Base-by-base conservation (phyloP, 2,113 vertebrate species). In the Picathartes gymnocephalus region DNA sequence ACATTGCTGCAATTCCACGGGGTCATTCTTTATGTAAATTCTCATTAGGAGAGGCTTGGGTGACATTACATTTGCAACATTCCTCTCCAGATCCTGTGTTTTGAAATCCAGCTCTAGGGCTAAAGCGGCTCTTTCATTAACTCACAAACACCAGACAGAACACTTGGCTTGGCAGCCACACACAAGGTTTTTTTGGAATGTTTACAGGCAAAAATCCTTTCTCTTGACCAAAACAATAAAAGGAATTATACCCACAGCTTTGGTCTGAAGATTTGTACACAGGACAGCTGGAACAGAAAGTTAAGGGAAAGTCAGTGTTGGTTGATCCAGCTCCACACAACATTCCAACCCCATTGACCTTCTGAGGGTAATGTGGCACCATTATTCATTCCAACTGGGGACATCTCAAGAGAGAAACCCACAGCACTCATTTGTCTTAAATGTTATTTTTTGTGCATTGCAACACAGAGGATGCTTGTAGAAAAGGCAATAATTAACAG, bases 11-110 rank as follows among this genome's bases (percentile, higher is more conserved):
- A 91, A 95, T 94, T 88, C 95, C 90, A 84, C 77, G 65, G 95
- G 90, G 90, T 96, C 92, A 96, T 97, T 91, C 92, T 76, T 86
- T 89, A 97, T 93, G 95, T 66, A 97, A 95, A 96, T 96, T 86
- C 86, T 94, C 94, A 53, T 96, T 91, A 96, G 69, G 93, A 65
- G 86, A 84, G 83, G 72, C 82, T 64, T 79, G 95, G 92, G 86
- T 94, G 87, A 65, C 86, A 84, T 95, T 95, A 93, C 90, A 95
- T 89, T 84, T 95, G 92, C 95, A 95, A 42, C 82, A 81, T 68
- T 71, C 74, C 91, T 92, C 86, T 90, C 92, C 72, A 91, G 77
- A 94, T 81, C 53, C 82, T 42, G 69, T 44, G 39, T 40, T 86
- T 79, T 53, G 80, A 86, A 96, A 94, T 88, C 58, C 72, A 88